Base-by-base conservation (phyloP, 37 sponge, comb jelly and placozoan species). In the Trichoplax adhaerens region DNA sequence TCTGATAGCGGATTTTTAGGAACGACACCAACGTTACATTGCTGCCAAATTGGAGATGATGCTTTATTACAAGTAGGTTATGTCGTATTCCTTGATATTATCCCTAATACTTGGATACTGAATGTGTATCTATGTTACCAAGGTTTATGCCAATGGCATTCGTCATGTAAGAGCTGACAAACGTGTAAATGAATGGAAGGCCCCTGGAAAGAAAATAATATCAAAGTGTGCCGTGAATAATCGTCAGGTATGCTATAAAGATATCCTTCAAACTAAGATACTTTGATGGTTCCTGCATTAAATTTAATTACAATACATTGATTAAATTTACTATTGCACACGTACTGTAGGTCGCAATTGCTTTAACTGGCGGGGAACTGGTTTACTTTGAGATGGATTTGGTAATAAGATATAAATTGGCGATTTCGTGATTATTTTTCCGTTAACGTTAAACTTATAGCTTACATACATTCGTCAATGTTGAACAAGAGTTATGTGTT, bases 351-450 rank as follows among this genome's bases (percentile, higher is more conserved):
- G 99, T 92, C 55, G 99, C 92, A 49, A 88, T 97, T 53, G 89
- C 99, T 47, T 81, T 97, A 57, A 84, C 77, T 62, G 94, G 94
- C 47, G 94, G 94, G 56, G 99, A 97, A 64, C 74, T 97, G 2
- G 99, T 97, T 68, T 97, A 97, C 83, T 97, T 97, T 81, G 99
- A 97, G 69, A 97, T 97, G 99, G 90, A 97, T 59, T 78, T 62
- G 76, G 91, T 88, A 54, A 74, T 78, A 64, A 65, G n/a, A 29
- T 29, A 29, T 29, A 29, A 29, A 29, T 29, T 29, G 29, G 29
- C 29, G 29, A 29, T 29, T 29, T 29, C 29, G 29, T 29, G 29
- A 29, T 29, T 29, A 29, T 29, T 29, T 29, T 29, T 29, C 29
- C 29, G 29, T 29, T 29, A 29, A 29, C 29, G 29, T 29, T 29